These are phyloP conservation scores for Myocastor coypus DNA, from an alignment of 2,113 vertebrate species.

Conservation along the genomic window DNA sequence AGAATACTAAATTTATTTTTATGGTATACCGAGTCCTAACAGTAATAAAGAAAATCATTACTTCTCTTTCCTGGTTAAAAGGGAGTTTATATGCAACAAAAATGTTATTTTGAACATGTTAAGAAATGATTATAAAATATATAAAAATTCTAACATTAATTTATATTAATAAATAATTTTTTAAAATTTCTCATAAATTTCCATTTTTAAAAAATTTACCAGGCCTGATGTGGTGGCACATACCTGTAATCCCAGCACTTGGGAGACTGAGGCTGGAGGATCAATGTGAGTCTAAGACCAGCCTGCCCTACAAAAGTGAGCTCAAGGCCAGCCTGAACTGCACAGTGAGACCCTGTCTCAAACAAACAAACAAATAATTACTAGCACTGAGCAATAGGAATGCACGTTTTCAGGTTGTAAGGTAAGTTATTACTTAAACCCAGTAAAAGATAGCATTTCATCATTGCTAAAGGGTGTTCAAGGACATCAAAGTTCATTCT, in stretches of 20 bases:
- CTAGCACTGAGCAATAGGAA: constrained; percentile 42
- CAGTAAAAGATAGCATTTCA: neutral
- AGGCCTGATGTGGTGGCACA: no score
- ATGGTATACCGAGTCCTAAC: constrained; percentile 26
- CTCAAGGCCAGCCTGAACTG: no score
- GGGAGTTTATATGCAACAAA: neutral
- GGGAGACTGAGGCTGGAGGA: no score
- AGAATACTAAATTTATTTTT: constrained; percentile 53
- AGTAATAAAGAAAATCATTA: constrained; percentile 66
- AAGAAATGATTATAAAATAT: neutral
- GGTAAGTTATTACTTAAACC: neutral
- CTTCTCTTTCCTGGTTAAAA: constrained; percentile 38
- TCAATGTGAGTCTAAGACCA: no score
- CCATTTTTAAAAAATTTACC: neutral
- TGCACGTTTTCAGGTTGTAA: neutral
- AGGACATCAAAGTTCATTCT: neutral
- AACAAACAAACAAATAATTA: no score
- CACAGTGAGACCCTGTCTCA: no score
- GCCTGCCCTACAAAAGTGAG: no score
- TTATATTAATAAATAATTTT: constrained; percentile 47
- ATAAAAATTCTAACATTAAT: constrained; percentile 59
- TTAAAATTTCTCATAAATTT: constrained; percentile 28
- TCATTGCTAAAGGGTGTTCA: neutral
- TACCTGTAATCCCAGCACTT: no score
- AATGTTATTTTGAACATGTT: neutral